Conservation (phyloP, 2,797 vertebrate species). For the Serranus cabrilla region DNA sequence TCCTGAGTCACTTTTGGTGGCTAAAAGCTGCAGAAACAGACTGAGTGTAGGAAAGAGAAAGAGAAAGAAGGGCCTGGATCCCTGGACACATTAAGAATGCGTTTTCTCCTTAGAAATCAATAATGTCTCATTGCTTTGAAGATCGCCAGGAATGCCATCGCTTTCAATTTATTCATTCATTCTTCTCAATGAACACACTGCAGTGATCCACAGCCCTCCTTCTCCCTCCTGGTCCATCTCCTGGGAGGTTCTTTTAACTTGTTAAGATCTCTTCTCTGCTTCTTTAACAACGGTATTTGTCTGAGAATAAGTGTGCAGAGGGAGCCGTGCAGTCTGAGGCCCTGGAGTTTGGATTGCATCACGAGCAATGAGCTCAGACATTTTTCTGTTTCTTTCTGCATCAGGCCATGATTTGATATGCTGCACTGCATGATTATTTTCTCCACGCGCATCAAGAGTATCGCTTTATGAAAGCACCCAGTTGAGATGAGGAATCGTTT, state of each 20-base stretch:
- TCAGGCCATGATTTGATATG: constrained; percentile 41
- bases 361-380: constrained; percentile 25
- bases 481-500: constrained; percentile 38
- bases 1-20: constrained; percentile 19
- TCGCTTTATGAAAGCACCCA: constrained; percentile 20
- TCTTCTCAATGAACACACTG: constrained; percentile 66
- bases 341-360: constrained; percentile 21
- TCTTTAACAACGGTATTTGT: constrained; percentile 40
- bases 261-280: constrained; percentile 48
- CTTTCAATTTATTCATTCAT: constrained; percentile 75
- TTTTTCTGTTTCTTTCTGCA: constrained; percentile 57
- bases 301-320: constrained; percentile 26
- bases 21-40: constrained; percentile 29
- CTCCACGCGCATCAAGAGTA: background rate
- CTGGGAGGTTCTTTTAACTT: constrained; percentile 50
- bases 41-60: constrained; percentile 2
- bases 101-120: constrained; percentile 79
- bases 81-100: constrained; percentile 69
- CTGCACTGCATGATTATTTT: constrained; percentile 26
- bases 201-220: constrained; percentile 50
- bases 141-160: constrained; percentile 69
- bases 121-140: constrained; percentile 75
- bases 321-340: background rate
- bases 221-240: constrained; percentile 40
- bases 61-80: constrained; percentile 40